Evolutionary conservation across 2,113 vertebrate genomes (phyloP), one percentile per base, ranked within the genome.

Genomic region (Plecturocebus donacophilus): DNA sequence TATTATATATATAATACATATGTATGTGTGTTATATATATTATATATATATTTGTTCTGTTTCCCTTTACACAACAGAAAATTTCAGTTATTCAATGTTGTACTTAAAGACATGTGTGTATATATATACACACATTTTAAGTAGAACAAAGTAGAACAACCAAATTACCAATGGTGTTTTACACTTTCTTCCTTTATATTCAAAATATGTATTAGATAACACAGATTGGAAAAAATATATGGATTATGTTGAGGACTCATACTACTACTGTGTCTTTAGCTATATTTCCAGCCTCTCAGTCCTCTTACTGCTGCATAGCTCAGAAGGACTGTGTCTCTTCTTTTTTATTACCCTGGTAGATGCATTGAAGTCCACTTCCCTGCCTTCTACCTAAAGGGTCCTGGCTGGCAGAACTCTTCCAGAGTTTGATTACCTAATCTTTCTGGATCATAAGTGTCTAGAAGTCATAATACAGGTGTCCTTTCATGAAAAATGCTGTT

Each of bases 311-410:
- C 3, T 2, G 10, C 6, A 20, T 2, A 16, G 13, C 6, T 54
- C 38, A 3, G 7, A 1, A 2, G 23, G 11, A 1, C 4, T 30
- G 25, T 17, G 1, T 0, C 12, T 35, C 42, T 47, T 38, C 8
- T 21, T 25, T 32, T n/a, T n/a, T 17, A 30, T 30, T 70, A 11
- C 4, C 0, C 0, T 0, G 20, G 17, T 2, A 3, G 25, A 21
- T 13, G 10, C 32, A 13, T 2, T 38, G 10, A 54, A 0, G 0
- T 25, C 52, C 1, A 3, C 20, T 0, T 6, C 12, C 54, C 54
- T 54, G 20, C 45, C 52, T 30, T 30, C 71, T 20, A 11, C 16
- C 64, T 52, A 23, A 30, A 1, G 1, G 0, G 1, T 19, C 5
- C 2, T 19, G 20, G 45, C 5, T 40, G 35, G 23, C 45, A 38